Evolutionary conservation across 2,888 invertebrate genomes (phyloP).

Genomic region (Noctua pronuba): DNA sequence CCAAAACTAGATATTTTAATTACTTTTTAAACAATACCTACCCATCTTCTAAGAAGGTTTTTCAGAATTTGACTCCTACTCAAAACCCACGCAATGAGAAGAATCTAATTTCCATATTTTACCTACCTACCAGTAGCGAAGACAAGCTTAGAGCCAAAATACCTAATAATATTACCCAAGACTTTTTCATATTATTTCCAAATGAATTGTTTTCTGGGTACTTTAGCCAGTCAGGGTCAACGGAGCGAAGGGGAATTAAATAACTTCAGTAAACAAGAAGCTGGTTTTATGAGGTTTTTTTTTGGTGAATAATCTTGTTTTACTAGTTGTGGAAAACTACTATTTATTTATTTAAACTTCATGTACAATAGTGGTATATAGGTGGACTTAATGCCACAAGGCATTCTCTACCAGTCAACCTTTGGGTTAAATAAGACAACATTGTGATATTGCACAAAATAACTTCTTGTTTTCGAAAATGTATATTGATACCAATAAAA

Average conservation of each 20-base stretch:
- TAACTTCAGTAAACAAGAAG: slow-evolving; percentile 40
- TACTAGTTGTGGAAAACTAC: not conserved
- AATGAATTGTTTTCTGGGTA: slow-evolving; percentile 39
- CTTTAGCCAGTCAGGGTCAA: slow-evolving; percentile 26
- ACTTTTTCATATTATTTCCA: slow-evolving; percentile 30
- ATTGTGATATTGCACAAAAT: too few relatives aligned
- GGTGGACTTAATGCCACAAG: too few relatives aligned
- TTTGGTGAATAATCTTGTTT: not conserved
- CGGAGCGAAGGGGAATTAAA: slow-evolving; percentile 39
- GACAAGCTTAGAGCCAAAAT: not conserved
- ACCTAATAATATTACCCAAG: not conserved
- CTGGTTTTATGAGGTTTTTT: slow-evolving; percentile 11
- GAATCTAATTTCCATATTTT: not conserved
- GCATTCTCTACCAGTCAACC: too few relatives aligned
- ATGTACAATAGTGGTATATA: too few relatives aligned
- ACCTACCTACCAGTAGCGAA: not conserved
- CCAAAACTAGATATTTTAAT: not conserved
- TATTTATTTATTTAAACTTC: too few relatives aligned
- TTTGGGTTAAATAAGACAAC: too few relatives aligned
- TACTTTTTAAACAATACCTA: not conserved
- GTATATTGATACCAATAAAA: too few relatives aligned
- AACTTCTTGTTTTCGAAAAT: too few relatives aligned
- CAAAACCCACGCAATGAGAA: not conserved
- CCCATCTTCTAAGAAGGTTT: not conserved
- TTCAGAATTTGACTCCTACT: not conserved